Conservation (phyloP, 2,797 vertebrate genomes). For the Lerista edwardsae region DNA sequence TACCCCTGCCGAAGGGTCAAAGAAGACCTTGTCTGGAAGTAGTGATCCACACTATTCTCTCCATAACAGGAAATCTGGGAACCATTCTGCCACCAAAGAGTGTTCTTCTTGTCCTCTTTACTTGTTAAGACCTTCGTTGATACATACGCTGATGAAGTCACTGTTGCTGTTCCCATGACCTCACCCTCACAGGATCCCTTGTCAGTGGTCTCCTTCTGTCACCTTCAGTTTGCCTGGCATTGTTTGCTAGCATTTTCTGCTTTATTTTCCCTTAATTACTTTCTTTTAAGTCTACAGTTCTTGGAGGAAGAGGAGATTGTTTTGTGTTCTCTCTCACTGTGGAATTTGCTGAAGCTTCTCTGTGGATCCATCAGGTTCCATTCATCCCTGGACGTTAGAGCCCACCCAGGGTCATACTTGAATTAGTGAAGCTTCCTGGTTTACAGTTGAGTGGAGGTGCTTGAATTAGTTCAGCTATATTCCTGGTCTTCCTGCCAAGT, state of each 20-base stretch:
- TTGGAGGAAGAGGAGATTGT: not conserved
- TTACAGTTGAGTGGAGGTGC: not conserved
- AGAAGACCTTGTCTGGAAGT: not conserved
- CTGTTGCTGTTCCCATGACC: not conserved
- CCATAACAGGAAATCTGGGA: not conserved
- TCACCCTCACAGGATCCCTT: not conserved
- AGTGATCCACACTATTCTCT: not conserved
- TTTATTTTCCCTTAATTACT: not conserved
- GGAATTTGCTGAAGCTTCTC: not conserved
- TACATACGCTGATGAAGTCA: not conserved
- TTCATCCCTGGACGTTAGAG: conserved; percentile 12
- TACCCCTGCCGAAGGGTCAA: too few relatives aligned
- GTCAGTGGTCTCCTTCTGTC: not conserved
- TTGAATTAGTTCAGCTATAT: conserved; percentile 12
- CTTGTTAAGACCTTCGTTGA: not conserved
- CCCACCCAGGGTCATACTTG: not conserved
- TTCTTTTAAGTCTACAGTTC: not conserved
- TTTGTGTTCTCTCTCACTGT: not conserved
- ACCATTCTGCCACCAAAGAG: not conserved
- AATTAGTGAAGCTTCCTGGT: not conserved
- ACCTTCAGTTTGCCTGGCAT: not conserved
- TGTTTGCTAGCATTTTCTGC: not conserved
- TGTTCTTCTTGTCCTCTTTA: not conserved
- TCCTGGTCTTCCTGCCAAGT: not conserved
- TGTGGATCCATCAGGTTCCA: not conserved